Conservation (phyloP, 2,113 vertebrate species). For the Aegotheles bennettii region DNA sequence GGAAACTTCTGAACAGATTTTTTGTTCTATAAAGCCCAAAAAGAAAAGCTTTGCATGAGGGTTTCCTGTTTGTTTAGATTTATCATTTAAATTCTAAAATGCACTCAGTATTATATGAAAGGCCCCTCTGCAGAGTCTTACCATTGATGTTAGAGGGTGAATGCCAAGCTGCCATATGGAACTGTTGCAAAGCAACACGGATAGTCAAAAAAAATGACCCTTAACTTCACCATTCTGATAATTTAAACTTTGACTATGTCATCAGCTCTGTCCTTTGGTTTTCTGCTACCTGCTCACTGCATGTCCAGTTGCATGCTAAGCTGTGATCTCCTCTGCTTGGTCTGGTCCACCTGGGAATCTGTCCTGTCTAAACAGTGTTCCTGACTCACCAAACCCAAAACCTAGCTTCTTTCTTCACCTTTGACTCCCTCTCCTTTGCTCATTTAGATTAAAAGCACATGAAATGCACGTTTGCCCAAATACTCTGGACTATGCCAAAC, state of each 20-base stretch:
- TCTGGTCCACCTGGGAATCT: not conserved
- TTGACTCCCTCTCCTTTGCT: not conserved
- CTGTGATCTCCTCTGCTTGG: not conserved
- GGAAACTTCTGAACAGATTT: not conserved
- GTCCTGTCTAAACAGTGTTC: not conserved
- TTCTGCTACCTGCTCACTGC: not conserved
- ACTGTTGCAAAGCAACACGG: not conserved
- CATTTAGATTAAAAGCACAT: not conserved
- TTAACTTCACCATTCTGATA: not conserved
- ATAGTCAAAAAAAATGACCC: not conserved
- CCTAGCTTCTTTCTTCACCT: not conserved
- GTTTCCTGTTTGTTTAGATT: not conserved
- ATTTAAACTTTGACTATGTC: not conserved
- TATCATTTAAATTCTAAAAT: not conserved
- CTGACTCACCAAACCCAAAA: not conserved
- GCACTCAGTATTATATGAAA: not conserved
- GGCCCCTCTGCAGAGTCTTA: not conserved
- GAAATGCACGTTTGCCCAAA: not conserved
- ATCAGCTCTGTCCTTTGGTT: not conserved
- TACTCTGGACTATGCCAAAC: not conserved
- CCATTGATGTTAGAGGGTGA: not conserved
- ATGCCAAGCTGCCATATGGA: not conserved
- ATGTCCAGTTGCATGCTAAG: not conserved
- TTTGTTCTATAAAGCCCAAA: not conserved
- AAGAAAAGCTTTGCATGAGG: not conserved